Evolutionary conservation across 2,888 invertebrate species (phyloP).

Genomic region (Agrotis ipsilon): DNA sequence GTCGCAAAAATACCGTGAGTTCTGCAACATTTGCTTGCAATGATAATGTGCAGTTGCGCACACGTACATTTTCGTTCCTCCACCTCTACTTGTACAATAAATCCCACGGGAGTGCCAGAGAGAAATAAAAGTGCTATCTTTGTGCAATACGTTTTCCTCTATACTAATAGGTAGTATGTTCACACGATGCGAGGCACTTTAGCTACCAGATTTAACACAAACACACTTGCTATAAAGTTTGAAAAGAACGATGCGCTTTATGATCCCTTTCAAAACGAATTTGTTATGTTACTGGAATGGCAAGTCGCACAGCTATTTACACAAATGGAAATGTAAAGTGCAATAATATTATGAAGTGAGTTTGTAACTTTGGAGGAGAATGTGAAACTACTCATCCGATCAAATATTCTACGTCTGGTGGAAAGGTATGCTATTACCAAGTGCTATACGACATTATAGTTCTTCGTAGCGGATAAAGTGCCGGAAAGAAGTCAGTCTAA

Average conservation of each 20-base stretch:
- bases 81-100: constrained; percentile 70
- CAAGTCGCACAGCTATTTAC: constrained; percentile 19
- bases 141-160: constrained; percentile 77
- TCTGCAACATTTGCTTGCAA: constrained; percentile 33
- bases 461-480: too few relatives aligned
- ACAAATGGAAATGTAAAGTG: constrained; percentile 11
- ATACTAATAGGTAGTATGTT: constrained; percentile 73
- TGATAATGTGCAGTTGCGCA: constrained; percentile 41
- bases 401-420: too few relatives aligned
- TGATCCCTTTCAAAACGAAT: constrained; percentile 51
- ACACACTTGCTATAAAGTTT: constrained; percentile 71
- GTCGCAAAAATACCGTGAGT: constrained; percentile 4
- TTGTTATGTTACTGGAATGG: constrained; percentile 34
- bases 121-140: constrained; percentile 82
- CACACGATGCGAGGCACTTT: constrained; percentile 65
- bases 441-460: too few relatives aligned
- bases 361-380: too few relatives aligned
- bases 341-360: too few relatives aligned
- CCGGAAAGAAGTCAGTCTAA: too few relatives aligned
- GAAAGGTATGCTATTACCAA: too few relatives aligned
- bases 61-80: constrained; percentile 68
- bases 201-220: constrained; percentile 73
- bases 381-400: too few relatives aligned
- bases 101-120: constrained; percentile 72
- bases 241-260: constrained; percentile 66